phyloP scores from a whole-genome alignment of 2,888 invertebrate genomes.

The Melinopterus prodromus region DNA sequence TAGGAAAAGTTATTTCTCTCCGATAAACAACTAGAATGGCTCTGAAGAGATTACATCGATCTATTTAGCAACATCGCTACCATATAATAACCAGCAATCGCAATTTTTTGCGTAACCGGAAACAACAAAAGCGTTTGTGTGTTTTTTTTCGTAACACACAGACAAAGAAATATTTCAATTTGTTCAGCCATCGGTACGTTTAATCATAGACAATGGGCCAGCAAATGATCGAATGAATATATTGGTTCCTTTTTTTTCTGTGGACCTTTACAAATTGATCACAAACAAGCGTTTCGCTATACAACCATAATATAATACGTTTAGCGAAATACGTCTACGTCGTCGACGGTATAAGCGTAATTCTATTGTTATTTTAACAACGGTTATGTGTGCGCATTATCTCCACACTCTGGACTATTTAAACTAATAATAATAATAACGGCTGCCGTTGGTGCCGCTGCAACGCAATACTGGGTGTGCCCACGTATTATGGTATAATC shows the following conservation, averaged over 20 bases:
- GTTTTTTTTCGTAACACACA: not conserved
- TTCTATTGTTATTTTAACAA: not conserved
- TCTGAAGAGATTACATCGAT: not conserved
- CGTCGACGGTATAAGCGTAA: not conserved
- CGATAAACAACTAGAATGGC: not conserved
- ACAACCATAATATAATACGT: too few species aligned
- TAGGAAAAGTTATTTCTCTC: not conserved
- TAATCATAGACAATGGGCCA: not conserved
- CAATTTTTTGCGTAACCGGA: conserved; percentile 13
- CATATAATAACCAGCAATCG: not conserved
- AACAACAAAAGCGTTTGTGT: conserved; percentile 6
- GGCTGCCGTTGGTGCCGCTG: not conserved
- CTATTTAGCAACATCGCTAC: conserved; percentile 4
- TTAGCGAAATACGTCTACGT: conserved; percentile 4
- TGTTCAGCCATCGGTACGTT: not conserved
- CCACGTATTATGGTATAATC: conserved; percentile 23
- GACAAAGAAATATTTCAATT: not conserved
- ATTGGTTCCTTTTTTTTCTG: not conserved
- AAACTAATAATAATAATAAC: conserved; percentile 19
- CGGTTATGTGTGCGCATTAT: conserved; percentile 16
- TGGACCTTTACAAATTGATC: not conserved
- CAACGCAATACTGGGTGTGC: conserved; percentile 15
- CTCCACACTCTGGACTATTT: conserved; percentile 12
- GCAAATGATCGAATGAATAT: conserved; percentile 4
- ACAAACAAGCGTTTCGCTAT: not conserved